Percentiles rank a stretch among this genome's conserved stretches.
phyloP scores from a whole-genome alignment of 1,140 invertebrate genomes.

The Paramacrobiotus metropolitanus region DNA sequence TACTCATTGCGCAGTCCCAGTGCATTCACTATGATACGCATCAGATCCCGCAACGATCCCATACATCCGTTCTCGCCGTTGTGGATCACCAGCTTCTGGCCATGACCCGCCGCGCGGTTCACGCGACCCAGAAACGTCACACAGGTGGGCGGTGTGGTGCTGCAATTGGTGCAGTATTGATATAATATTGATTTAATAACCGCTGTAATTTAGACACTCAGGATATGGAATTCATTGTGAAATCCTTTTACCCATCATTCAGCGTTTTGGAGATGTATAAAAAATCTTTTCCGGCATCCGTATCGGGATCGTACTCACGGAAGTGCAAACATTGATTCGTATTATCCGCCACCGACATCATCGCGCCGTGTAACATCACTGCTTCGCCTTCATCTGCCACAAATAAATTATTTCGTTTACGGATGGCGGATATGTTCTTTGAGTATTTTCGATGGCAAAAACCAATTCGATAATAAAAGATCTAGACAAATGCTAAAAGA shows the following conservation, averaged over 20 bases:
- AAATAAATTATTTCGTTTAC: too few relatives aligned
- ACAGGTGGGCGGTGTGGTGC: background rate
- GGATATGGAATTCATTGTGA: too few relatives aligned
- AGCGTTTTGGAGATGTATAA: background rate
- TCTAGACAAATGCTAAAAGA: background rate
- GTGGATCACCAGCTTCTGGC: background rate
- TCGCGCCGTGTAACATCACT: background rate
- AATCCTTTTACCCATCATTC: background rate
- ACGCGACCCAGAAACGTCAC: background rate
- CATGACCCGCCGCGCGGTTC: background rate
- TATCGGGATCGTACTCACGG: background rate
- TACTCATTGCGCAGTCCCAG: constrained; percentile 1
- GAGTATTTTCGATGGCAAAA: too few relatives aligned
- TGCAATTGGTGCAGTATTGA: background rate
- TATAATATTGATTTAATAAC: background rate
- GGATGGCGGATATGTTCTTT: too few relatives aligned
- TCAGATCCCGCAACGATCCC: background rate
- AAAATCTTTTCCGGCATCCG: background rate
- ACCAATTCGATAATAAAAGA: too few relatives aligned
- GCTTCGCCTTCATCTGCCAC: background rate
- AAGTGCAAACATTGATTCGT: background rate
- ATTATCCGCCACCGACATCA: background rate
- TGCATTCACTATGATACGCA: background rate
- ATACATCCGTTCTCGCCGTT: background rate
- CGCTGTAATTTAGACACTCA: background rate